Conservation (phyloP, 2,888 invertebrate genomes). For the Diarsia mendica region DNA sequence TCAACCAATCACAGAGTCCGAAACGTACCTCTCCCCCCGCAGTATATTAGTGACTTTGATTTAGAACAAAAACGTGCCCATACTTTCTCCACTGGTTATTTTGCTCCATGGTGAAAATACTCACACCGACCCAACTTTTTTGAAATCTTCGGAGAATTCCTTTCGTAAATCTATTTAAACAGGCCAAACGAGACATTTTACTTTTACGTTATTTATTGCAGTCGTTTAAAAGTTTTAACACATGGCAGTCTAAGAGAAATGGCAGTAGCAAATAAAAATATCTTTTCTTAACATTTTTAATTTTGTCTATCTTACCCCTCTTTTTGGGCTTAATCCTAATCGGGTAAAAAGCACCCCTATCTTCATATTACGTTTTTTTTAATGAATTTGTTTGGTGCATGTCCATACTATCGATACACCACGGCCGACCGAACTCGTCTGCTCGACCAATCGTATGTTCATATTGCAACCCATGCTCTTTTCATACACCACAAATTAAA, state of each 20-base stretch:
- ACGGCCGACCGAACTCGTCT: slow-evolving; percentile 30
- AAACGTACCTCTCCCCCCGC: too few species aligned
- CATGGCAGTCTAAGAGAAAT: background rate
- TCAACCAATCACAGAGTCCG: too few species aligned
- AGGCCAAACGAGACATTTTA: slow-evolving; percentile 57
- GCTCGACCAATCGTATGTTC: slow-evolving; percentile 35
- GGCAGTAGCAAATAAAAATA: too few species aligned
- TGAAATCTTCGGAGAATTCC: slow-evolving; percentile 72
- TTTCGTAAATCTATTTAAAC: slow-evolving; percentile 73
- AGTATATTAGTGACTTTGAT: too few species aligned
- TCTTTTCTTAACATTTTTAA: background rate
- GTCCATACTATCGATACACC: slow-evolving; percentile 21
- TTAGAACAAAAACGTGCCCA: too few species aligned
- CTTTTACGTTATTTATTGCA: slow-evolving; percentile 49
- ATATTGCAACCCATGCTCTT: slow-evolving; percentile 35
- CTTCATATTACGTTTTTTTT: slow-evolving; percentile 2
- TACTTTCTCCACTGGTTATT: too few species aligned
- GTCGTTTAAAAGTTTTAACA: slow-evolving; percentile 33
- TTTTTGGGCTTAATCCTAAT: too few species aligned
- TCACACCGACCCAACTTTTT: slow-evolving; percentile 79
- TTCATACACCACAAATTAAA: slow-evolving; percentile 36
- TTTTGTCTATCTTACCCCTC: background rate
- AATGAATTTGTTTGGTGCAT: slow-evolving; percentile 27
- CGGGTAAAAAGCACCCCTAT: too few species aligned
- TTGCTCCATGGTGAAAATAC: slow-evolving; percentile 81